Percentiles rank a stretch among this genome's conserved stretches.
phyloP scores from a whole-genome alignment of 2,888 invertebrate species.

The Phytoseiulus persimilis region DNA sequence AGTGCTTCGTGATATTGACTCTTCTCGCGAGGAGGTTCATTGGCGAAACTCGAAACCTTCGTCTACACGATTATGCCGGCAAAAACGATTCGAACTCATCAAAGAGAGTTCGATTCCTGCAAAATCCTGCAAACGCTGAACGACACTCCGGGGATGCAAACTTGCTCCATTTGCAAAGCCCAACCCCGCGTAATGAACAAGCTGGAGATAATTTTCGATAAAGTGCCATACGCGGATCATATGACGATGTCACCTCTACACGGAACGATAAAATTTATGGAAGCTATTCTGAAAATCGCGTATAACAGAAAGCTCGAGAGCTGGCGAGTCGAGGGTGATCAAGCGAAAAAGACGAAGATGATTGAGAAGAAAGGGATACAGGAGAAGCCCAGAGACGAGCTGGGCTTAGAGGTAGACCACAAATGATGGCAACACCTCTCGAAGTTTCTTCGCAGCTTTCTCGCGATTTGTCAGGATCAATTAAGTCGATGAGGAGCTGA shows the following conservation, averaged over 20 bases:
- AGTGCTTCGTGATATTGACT: no score
- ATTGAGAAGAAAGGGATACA: background rate
- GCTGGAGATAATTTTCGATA: background rate
- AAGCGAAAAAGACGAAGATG: background rate
- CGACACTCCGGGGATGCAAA: background rate
- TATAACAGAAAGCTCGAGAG: background rate
- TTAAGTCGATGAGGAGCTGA: background rate
- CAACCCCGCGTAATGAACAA: background rate
- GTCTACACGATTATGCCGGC: no score
- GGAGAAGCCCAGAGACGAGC: background rate
- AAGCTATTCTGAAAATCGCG: background rate
- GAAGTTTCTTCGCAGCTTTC: constrained; percentile 21
- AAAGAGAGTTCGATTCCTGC: no score
- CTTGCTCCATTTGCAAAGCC: background rate
- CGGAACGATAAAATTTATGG: background rate
- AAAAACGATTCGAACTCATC: no score
- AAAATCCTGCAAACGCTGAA: background rate
- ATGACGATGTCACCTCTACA: background rate
- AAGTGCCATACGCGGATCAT: background rate
- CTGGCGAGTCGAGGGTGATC: background rate
- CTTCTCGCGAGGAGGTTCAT: no score
- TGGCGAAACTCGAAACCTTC: no score
- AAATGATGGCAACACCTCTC: constrained; percentile 14
- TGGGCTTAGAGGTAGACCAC: constrained; percentile 37
- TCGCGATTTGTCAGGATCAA: background rate